Base-by-base conservation (phyloP, 2,888 invertebrate species). In the Calameuta pallipes region DNA sequence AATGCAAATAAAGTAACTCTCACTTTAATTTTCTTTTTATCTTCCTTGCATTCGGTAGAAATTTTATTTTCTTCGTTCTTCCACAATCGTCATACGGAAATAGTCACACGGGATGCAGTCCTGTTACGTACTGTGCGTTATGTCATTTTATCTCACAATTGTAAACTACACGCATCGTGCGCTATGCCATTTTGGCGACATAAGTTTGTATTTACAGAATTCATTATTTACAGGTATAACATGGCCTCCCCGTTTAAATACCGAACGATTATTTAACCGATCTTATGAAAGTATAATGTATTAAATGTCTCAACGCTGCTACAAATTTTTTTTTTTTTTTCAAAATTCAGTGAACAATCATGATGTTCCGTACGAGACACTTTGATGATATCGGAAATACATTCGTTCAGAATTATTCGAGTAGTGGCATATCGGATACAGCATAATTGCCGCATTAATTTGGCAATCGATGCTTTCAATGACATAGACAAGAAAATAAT, bases 1-100 rank as follows among this genome's bases (percentile, higher is more conserved):
- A 70, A 76, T 31, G 68, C 31, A 23, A 37, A n/a, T 13, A 76
- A n/a, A 76, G 11, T 69, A 31, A 23, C 35, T 35, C 33, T 31
- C 33, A 11, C 12, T 76, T 13, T 76, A 3, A 33, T n/a, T 69
- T 35, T 35, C 30, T 73, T 41, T 31, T 41, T 41, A 12, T 68
- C 37, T 23, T 56, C 23, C 68, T 37, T 75, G 56, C 71, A 75
- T 71, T 79, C 78, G 80, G 80, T 87, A 85, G 81, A 87, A 87
- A 87, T 81, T 87, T 87, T 86, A 87, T 86, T 85, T 76, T 75
- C 77, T 79, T 79, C 76, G 78, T 85, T 85, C 82, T 84, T 82
- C 78, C 74, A 83, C 77, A 78, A 80, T 87, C 78, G 76, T 83
- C 80, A 83, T 79, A 79, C 76, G 80, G 74, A 77, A 76, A 73